Evolutionary conservation across 2,888 invertebrate species (phyloP).

Genomic region (Amblyjoppa proteus): DNA sequence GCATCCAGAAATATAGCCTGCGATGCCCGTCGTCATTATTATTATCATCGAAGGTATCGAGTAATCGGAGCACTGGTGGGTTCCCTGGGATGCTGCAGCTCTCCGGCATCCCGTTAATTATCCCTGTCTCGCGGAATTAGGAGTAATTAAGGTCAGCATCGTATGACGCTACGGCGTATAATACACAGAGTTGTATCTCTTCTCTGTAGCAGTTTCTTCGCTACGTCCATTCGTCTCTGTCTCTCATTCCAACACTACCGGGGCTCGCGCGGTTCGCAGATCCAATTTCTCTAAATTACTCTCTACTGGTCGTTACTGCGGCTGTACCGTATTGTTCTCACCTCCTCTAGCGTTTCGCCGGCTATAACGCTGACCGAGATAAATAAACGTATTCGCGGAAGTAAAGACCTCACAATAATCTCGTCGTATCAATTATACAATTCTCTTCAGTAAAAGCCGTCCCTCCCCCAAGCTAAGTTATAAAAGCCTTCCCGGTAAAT

Average conservation of each 20-base stretch:
- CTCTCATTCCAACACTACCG: neutral
- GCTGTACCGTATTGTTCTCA: constrained; percentile 36
- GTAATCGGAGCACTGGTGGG: constrained; percentile 31
- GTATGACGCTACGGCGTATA: constrained; percentile 56
- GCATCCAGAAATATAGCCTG: neutral
- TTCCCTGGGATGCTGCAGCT: constrained; percentile 53
- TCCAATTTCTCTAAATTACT: constrained; percentile 62
- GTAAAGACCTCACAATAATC: constrained; percentile 23
- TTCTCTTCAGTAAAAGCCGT: constrained; percentile 1
- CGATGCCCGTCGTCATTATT: constrained; percentile 19
- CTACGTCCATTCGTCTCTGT: constrained; percentile 15
- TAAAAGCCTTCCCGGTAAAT: constrained; percentile 9
- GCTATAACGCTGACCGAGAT: constrained; percentile 50
- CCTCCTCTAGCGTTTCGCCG: constrained; percentile 11
- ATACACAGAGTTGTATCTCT: constrained; percentile 23
- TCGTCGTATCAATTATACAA: constrained; percentile 52
- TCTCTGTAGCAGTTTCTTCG: constrained; percentile 28
- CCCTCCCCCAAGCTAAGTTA: neutral
- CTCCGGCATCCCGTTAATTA: constrained; percentile 68
- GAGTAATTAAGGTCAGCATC: constrained; percentile 70
- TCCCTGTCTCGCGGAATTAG: constrained; percentile 69
- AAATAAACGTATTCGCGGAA: constrained; percentile 50
- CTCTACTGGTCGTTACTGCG: constrained; percentile 11
- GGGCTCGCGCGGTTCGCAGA: constrained; percentile 22
- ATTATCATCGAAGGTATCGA: constrained; percentile 41